Evolutionary conservation across 2,888 invertebrate species (phyloP).

Genomic region (Ecdyonurus torrentis): DNA sequence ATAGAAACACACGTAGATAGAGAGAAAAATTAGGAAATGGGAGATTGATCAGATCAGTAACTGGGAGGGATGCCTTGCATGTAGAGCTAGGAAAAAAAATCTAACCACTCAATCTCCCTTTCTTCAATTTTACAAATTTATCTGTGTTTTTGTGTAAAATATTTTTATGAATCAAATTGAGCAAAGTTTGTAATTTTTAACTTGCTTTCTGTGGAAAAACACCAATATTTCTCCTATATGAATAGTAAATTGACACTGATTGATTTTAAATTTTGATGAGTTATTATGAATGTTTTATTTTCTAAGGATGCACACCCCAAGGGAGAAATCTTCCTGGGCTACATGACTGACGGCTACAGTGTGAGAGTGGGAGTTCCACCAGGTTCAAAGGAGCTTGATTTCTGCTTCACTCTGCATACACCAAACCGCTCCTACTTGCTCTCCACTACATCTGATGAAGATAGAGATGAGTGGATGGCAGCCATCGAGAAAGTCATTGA

Average conservation of each 20-base stretch:
- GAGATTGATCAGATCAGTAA: too few relatives aligned
- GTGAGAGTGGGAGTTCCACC: constrained; percentile 48
- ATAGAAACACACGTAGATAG: too few relatives aligned
- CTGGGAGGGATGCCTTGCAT: too few relatives aligned
- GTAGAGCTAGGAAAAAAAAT: too few relatives aligned
- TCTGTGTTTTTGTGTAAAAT: too few relatives aligned
- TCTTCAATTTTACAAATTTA: not conserved
- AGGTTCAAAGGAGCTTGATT: constrained; percentile 58
- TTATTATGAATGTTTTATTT: not conserved
- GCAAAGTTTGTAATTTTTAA: too few relatives aligned
- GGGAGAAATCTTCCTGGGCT: constrained; percentile 78
- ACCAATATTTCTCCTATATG: not conserved
- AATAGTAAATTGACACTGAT: not conserved
- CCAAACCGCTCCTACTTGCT: constrained; percentile 61
- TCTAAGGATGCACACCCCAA: constrained; percentile 67
- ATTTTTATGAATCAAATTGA: too few relatives aligned
- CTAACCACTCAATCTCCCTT: too few relatives aligned
- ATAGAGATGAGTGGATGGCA: constrained; percentile 64
- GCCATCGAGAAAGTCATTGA: constrained; percentile 58
- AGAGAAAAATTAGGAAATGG: too few relatives aligned
- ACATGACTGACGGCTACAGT: constrained; percentile 56
- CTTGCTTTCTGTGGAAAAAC: not conserved
- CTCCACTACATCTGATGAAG: constrained; percentile 57
- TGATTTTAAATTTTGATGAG: not conserved
- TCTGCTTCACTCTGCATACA: constrained; percentile 65